Percentiles rank a stretch among this genome's conserved stretches.
These are phyloP conservation scores for Spisula solida DNA, from an alignment of 2,888 invertebrate species.

Conservation along the genomic window DNA sequence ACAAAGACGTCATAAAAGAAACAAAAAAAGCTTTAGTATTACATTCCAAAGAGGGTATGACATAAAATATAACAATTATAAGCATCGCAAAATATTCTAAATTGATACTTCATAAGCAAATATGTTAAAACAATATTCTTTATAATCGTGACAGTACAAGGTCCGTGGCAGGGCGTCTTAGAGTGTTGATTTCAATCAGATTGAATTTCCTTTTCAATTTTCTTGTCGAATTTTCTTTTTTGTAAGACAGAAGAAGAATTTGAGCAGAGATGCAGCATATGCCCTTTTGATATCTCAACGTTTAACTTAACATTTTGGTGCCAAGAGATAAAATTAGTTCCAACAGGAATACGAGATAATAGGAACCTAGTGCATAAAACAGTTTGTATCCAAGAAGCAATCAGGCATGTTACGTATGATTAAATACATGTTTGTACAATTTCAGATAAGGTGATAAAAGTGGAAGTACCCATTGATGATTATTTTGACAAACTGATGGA, in stretches of 20 bases:
- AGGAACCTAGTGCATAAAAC: too few relatives aligned
- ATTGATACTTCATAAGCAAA: background rate
- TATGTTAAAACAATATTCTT: background rate
- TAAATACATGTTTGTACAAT: background rate
- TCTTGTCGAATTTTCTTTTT: background rate
- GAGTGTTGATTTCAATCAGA: background rate
- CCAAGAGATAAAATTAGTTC: too few relatives aligned
- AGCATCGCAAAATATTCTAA: background rate
- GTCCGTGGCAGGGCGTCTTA: background rate
- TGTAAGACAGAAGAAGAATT: too few relatives aligned
- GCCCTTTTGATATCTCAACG: too few relatives aligned
- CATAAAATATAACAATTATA: background rate
- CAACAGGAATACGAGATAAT: too few relatives aligned
- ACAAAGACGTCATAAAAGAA: constrained; percentile 88
- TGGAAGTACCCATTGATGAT: background rate
- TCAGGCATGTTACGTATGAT: background rate
- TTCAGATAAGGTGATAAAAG: constrained; percentile 36
- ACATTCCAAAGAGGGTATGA: constrained; percentile 13
- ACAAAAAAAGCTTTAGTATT: background rate
- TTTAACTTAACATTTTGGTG: too few relatives aligned
- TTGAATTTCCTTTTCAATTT: background rate
- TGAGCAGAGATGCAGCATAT: too few relatives aligned
- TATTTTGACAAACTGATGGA: constrained; percentile 61
- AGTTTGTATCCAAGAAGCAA: too few relatives aligned
- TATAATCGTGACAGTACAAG: background rate